These are phyloP conservation scores for Scrobipalpa costella DNA, from an alignment of 2,888 invertebrate species.

Conservation along the genomic window DNA sequence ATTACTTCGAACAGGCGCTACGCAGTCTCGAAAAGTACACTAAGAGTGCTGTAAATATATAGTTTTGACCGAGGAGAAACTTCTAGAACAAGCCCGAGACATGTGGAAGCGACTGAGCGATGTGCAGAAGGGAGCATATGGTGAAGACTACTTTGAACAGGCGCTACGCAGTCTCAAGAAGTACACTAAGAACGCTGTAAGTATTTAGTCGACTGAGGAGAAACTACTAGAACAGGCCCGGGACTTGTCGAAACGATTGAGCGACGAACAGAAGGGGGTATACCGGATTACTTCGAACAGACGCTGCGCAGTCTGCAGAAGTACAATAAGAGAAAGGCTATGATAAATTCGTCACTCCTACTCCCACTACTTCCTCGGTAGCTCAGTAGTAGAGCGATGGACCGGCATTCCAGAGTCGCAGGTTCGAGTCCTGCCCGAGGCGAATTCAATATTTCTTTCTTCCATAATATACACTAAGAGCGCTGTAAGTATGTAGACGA, in stretches of 20 bases:
- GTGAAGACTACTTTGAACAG: constrained; percentile 91
- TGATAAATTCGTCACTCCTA: too few relatives aligned
- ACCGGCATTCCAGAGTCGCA: too few relatives aligned
- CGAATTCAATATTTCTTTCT: too few relatives aligned
- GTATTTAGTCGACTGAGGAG: constrained; percentile 87
- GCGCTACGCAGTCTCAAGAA: constrained; percentile 90
- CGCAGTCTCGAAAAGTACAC: not conserved
- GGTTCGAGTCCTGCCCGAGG: too few relatives aligned
- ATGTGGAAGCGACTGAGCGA: not conserved
- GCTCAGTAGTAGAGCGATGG: too few relatives aligned
- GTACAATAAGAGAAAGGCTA: too few relatives aligned
- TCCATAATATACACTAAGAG: too few relatives aligned
- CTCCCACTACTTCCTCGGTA: too few relatives aligned
- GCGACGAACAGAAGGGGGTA: constrained; percentile 87
- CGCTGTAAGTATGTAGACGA: constrained; percentile 80
- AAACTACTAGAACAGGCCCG: constrained; percentile 86
- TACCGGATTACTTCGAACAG: constrained; percentile 92
- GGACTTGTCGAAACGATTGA: constrained; percentile 91
- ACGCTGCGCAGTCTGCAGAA: constrained; percentile 90
- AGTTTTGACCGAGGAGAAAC: constrained; percentile 48
- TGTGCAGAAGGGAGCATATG: constrained; percentile 82
- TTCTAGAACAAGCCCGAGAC: not conserved
- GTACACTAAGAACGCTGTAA: constrained; percentile 88
- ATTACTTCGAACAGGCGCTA: not conserved
- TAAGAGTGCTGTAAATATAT: too few relatives aligned